Percentiles rank a stretch among this genome's conserved stretches.
These are phyloP conservation scores for Coenonympha glycerion DNA, from an alignment of 2,888 invertebrate species.

Conservation along the genomic window DNA sequence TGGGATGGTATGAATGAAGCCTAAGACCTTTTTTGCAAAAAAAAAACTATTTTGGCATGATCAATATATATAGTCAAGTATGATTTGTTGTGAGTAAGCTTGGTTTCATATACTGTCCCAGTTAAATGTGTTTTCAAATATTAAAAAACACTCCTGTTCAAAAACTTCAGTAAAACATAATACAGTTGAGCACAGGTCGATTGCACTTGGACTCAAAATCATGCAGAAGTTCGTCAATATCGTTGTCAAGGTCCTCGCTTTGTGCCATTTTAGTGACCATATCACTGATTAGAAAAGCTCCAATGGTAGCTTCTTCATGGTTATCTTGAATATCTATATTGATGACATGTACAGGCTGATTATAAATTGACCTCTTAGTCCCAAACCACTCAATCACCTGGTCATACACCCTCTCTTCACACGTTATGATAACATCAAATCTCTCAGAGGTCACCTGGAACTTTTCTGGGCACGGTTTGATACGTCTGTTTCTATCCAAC, in stretches of 20 bases:
- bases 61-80: too few relatives aligned
- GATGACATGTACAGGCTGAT: slow-evolving; percentile 95
- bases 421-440: slow-evolving; percentile 97
- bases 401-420: slow-evolving; percentile 99
- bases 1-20: too few relatives aligned
- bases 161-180: slow-evolving; percentile 86
- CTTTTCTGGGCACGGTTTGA: slow-evolving; percentile 94
- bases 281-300: slow-evolving; percentile 98
- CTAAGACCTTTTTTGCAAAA: too few relatives aligned
- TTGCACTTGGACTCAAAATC: slow-evolving; percentile 93
- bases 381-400: slow-evolving; percentile 97
- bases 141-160: too few relatives aligned
- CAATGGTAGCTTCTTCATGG: slow-evolving; percentile 99
- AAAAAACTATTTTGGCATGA: too few relatives aligned
- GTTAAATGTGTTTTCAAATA: too few relatives aligned
- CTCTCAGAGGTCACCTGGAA: slow-evolving; percentile 92
- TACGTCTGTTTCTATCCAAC: slow-evolving; percentile 96
- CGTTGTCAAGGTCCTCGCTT: slow-evolving; percentile 96
- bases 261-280: slow-evolving; percentile 92
- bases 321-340: slow-evolving; percentile 99
- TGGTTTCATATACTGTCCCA: too few relatives aligned
- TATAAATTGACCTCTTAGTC: slow-evolving; percentile 83
- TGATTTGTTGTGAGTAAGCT: too few relatives aligned
- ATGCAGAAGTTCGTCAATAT: slow-evolving; percentile 96
- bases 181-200: slow-evolving; percentile 92